Conservation (phyloP, 2,113 vertebrate genomes). For the Ceuthmochares aereus region DNA sequence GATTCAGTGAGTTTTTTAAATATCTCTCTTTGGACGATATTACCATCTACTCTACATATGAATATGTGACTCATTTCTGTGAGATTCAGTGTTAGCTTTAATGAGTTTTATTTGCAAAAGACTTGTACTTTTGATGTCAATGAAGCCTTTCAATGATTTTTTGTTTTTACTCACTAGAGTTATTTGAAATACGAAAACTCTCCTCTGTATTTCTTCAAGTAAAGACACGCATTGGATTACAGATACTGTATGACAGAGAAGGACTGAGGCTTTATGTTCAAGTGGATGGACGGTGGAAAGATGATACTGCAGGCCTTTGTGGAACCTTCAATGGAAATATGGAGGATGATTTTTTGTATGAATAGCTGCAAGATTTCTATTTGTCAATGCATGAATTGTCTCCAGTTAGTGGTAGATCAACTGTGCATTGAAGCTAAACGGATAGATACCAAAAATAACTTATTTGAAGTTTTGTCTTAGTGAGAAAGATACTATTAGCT, state of each 20-base stretch:
- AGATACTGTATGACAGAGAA: conserved; percentile 87
- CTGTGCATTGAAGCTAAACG: neutral
- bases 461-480: neutral
- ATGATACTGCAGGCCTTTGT: conserved; percentile 91
- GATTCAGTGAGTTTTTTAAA: neutral
- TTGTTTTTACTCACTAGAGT: conserved; percentile 74
- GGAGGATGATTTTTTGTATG: conserved; percentile 96
- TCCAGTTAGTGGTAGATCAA: neutral
- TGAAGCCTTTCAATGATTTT: neutral
- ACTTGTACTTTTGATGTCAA: neutral
- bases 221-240: conserved; percentile 84
- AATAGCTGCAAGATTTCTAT: neutral
- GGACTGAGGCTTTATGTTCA: conserved; percentile 93
- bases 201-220: conserved; percentile 93
- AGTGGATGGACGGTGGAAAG: conserved; percentile 86
- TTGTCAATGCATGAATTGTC: neutral
- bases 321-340: conserved; percentile 97
- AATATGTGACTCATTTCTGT: neutral
- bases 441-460: neutral
- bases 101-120: neutral
- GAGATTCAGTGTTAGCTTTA: neutral
- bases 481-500: neutral
- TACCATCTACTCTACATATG: neutral
- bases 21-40: neutral
- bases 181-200: conserved; percentile 89